These are phyloP conservation scores for Morinoia aosen DNA, from an alignment of 2,888 invertebrate species.

Conservation along the genomic window DNA sequence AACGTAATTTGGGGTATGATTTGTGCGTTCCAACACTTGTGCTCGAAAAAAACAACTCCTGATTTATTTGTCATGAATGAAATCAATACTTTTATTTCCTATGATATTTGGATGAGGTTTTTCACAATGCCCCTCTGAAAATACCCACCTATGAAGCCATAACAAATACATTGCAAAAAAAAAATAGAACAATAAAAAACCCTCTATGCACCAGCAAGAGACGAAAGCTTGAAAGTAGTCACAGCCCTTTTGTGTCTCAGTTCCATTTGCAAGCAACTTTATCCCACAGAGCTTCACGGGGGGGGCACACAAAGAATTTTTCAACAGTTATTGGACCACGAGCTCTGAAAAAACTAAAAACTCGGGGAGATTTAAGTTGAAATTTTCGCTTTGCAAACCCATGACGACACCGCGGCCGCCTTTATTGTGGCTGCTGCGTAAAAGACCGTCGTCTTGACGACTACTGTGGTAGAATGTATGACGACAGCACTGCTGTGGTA, in stretches of 20 bases:
- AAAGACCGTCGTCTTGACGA: conserved; percentile 1
- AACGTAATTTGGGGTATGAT: neutral
- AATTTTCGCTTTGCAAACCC: neutral
- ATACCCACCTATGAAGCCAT: neutral
- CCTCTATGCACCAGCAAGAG: neutral
- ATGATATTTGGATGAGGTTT: neutral
- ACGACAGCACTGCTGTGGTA: neutral
- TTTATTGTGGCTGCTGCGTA: neutral
- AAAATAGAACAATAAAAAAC: neutral
- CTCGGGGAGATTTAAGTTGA: neutral
- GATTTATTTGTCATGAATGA: neutral
- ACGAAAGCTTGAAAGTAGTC: neutral
- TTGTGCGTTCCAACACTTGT: neutral
- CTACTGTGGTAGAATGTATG: too few relatives aligned
- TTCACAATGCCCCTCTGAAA: neutral
- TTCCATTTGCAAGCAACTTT: neutral
- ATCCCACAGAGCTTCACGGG: neutral
- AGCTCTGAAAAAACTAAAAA: neutral
- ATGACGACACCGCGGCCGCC: neutral
- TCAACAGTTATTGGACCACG: neutral
- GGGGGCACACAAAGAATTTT: neutral
- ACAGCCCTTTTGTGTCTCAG: neutral
- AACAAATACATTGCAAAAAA: neutral
- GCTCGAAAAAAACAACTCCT: neutral
- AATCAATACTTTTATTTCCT: neutral